These are phyloP conservation scores for Sebastes glaucus DNA, from an alignment of 2,797 vertebrate genomes.

Conservation along the genomic window DNA sequence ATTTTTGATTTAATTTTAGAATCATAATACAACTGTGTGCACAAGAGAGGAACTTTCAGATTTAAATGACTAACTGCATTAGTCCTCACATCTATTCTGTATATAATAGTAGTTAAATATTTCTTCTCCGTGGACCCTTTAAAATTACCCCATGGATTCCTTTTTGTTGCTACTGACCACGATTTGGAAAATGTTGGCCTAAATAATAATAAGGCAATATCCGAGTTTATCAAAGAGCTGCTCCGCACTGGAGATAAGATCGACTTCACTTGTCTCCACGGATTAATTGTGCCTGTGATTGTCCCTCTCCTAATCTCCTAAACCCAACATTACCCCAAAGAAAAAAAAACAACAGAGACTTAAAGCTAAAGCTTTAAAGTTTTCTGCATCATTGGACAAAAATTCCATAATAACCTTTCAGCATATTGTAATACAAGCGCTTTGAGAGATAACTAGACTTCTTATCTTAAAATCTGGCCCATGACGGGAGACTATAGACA, in stretches of 20 bases:
- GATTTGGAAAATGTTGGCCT: slow-evolving; percentile 5
- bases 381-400: no score
- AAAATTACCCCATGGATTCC: neutral
- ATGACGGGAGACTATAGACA: no score
- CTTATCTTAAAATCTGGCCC: no score
- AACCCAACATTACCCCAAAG: slow-evolving; percentile 16
- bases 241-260: slow-evolving; percentile 48
- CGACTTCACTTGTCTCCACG: slow-evolving; percentile 30
- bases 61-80: neutral
- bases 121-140: neutral
- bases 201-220: slow-evolving; percentile 34
- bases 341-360: neutral
- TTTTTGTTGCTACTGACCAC: neutral
- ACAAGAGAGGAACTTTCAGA: neutral
- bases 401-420: no score
- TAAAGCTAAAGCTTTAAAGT: neutral
- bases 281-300: slow-evolving; percentile 47
- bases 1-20: slow-evolving; percentile 30
- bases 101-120: neutral
- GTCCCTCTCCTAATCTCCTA: slow-evolving; percentile 39
- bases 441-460: no score
- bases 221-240: slow-evolving; percentile 35
- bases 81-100: neutral
- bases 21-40: neutral
- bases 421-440: no score